Conservation (phyloP, 1,140 invertebrate genomes). For the Acyrthosiphon pisum region DNA sequence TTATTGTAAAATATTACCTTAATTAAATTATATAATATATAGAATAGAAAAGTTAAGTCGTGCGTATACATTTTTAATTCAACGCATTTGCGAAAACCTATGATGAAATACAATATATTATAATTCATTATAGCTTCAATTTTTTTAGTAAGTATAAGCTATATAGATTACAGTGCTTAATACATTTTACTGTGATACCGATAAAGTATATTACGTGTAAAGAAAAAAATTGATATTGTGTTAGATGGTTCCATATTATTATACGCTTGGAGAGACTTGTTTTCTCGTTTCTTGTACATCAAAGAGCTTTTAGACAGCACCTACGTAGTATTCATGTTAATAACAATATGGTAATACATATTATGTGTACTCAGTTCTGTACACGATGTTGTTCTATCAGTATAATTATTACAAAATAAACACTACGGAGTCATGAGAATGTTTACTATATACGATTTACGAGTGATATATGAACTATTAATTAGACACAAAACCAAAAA, state of each 20-base stretch:
- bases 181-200: background rate
- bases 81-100: background rate
- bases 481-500: background rate
- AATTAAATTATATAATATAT: background rate
- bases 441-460: background rate
- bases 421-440: background rate
- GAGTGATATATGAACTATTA: background rate
- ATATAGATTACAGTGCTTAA: background rate
- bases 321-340: background rate
- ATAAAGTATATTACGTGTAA: background rate
- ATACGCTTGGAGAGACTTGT: background rate
- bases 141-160: background rate
- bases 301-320: background rate
- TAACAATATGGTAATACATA: background rate
- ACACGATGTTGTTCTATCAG: background rate
- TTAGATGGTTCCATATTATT: background rate
- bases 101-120: background rate
- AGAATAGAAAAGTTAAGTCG: background rate
- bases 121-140: background rate
- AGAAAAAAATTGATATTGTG: background rate
- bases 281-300: background rate
- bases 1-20: background rate
- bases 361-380: background rate
- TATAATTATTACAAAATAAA: background rate
- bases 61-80: background rate